These are phyloP conservation scores for Phrynosoma platyrhinos DNA, from an alignment of 2,113 vertebrate species.

Conservation along the genomic window DNA sequence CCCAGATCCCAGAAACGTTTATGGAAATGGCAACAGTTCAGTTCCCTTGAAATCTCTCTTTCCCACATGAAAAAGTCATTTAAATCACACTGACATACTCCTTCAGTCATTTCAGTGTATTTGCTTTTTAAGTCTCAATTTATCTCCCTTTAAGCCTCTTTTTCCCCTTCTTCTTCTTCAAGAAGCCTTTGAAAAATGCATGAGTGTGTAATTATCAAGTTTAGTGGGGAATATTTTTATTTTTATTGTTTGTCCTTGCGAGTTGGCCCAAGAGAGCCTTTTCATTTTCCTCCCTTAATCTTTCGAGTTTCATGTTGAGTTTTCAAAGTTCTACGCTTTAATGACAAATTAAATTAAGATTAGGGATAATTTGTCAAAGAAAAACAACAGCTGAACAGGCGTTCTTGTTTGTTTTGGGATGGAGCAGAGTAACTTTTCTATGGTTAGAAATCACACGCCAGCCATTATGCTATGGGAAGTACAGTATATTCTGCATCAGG, in stretches of 20 bases:
- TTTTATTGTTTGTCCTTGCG: neutral
- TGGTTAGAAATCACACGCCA: neutral
- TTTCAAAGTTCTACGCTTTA: neutral
- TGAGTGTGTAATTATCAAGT: conserved; percentile 3
- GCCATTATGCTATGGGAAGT: too few relatives aligned
- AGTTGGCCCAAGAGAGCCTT: neutral
- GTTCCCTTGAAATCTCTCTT: neutral
- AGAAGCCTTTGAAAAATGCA: conserved; percentile 29
- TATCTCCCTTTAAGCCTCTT: conserved; percentile 2
- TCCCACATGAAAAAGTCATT: conserved; percentile 5
- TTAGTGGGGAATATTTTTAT: neutral
- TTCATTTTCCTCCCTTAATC: neutral
- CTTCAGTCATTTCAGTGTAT: conserved; percentile 9
- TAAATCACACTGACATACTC: conserved; percentile 26
- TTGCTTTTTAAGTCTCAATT: conserved; percentile 15
- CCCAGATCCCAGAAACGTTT: neutral
- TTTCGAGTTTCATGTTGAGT: neutral
- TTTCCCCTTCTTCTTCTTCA: neutral
- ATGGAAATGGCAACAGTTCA: neutral
- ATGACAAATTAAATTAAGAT: conserved; percentile 27
- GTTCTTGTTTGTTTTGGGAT: neutral
- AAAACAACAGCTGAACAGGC: too few relatives aligned
- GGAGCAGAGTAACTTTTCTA: neutral
- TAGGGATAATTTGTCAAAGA: neutral
- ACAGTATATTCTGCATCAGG: neutral